Evolutionary conservation across 2,888 invertebrate species (phyloP).

Genomic region (Alloscopus bannaensis): DNA sequence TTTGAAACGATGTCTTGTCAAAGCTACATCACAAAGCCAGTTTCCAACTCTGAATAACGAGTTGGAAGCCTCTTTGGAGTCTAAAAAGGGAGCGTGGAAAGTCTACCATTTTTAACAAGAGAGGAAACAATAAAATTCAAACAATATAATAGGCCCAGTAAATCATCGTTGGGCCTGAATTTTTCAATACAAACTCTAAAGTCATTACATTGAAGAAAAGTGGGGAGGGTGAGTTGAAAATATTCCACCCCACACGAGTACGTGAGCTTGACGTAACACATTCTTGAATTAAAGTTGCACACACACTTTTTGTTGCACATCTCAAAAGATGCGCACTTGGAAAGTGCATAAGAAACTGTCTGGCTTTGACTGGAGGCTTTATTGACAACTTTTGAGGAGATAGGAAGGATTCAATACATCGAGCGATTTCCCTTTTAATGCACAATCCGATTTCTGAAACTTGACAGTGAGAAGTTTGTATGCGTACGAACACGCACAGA

Average conservation of each 20-base stretch:
- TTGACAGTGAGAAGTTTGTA: conserved; percentile 11
- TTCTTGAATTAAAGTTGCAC: conserved; percentile 48
- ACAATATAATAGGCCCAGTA: conserved; percentile 37
- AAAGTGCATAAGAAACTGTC: conserved; percentile 41
- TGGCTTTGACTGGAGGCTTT: conserved; percentile 51
- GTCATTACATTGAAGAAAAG: conserved; percentile 31
- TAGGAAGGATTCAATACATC: no score
- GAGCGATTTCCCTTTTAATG: no score
- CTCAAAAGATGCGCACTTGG: conserved; percentile 28
- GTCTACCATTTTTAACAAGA: no score
- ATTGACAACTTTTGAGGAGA: conserved; percentile 44
- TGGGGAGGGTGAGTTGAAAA: conserved; percentile 7
- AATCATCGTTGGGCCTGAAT: conserved; percentile 24
- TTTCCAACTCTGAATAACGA: no score
- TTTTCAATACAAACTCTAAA: conserved; percentile 13
- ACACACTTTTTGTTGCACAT: not conserved
- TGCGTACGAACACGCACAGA: no score
- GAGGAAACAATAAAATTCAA: conserved; percentile 40
- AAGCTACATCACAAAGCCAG: no score
- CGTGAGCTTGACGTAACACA: conserved; percentile 47
- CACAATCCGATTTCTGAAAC: conserved; percentile 7
- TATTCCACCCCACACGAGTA: not conserved
- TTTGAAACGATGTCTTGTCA: no score
- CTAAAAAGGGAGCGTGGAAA: no score
- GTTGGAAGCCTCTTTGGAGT: conserved; percentile 6